Evolutionary conservation across 2,797 vertebrate genomes (phyloP).

Genomic region (Pseudochirops corinnae): DNA sequence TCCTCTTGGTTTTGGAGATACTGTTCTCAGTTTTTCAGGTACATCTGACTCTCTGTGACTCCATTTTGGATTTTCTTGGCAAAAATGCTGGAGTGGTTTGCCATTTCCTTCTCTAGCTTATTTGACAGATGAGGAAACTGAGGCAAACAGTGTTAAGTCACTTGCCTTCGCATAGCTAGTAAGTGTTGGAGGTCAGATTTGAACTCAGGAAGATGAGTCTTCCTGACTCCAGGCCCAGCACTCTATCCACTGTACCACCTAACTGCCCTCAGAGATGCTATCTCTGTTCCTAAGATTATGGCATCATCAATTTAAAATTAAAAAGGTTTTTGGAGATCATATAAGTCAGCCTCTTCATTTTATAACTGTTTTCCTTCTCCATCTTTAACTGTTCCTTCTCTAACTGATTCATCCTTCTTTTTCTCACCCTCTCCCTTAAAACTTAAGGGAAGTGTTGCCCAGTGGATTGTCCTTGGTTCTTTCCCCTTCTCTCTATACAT

Average conservation of each 20-base stretch:
- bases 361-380: not conserved
- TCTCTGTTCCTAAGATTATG: not conserved
- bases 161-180: not conserved
- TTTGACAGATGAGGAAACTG: not conserved
- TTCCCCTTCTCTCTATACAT: not conserved
- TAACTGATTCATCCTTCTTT: not conserved
- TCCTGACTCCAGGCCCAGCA: not conserved
- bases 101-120: not conserved
- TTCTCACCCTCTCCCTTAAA: not conserved
- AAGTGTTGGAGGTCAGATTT: not conserved
- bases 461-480: not conserved
- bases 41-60: not conserved
- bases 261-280: not conserved
- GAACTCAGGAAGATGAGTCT: not conserved
- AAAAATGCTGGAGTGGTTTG: not conserved
- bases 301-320: not conserved
- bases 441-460: not conserved
- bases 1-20: not conserved
- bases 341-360: not conserved
- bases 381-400: not conserved
- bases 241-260: not conserved
- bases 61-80: not conserved
- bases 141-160: not conserved
- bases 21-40: not conserved
- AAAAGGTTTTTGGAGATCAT: not conserved